These are phyloP conservation scores for Cosmia pyralina DNA, from an alignment of 2,888 invertebrate genomes.

Conservation along the genomic window DNA sequence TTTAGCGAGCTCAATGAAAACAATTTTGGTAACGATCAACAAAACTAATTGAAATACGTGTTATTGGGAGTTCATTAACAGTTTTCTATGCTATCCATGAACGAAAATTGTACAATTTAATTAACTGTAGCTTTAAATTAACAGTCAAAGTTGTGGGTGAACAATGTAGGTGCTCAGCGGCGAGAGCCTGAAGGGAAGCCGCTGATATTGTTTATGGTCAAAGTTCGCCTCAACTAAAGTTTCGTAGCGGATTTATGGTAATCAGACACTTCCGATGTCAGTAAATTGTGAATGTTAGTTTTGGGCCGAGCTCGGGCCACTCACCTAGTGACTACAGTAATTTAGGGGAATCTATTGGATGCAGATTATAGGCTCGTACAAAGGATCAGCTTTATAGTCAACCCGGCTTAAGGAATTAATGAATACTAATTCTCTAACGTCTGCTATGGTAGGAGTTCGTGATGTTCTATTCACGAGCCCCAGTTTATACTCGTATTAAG, in stretches of 20 bases:
- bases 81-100: constrained; percentile 32
- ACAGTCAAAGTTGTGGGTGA: constrained; percentile 42
- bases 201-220: constrained; percentile 68
- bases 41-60: constrained; percentile 54
- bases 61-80: constrained; percentile 42
- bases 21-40: constrained; percentile 42
- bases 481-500: constrained; percentile 20
- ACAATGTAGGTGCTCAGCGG: constrained; percentile 51
- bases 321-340: constrained; percentile 44
- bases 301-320: constrained; percentile 44
- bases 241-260: constrained; percentile 70
- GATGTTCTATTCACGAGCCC: constrained; percentile 46
- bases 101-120: constrained; percentile 48
- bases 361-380: constrained; percentile 63
- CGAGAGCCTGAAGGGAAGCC: constrained; percentile 37
- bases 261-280: constrained; percentile 65
- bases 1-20: constrained; percentile 39
- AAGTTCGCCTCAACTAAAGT: constrained; percentile 67
- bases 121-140: constrained; percentile 55
- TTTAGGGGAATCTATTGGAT: constrained; percentile 57
- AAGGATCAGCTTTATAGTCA: constrained; percentile 68
- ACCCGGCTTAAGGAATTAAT: constrained; percentile 71
- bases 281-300: constrained; percentile 61
- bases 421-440: constrained; percentile 65
- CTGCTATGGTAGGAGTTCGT: constrained; percentile 29